Evolutionary conservation across 2,888 invertebrate genomes (phyloP), one percentile per base, ranked within the genome.

Genomic region (Volucella inflata): DNA sequence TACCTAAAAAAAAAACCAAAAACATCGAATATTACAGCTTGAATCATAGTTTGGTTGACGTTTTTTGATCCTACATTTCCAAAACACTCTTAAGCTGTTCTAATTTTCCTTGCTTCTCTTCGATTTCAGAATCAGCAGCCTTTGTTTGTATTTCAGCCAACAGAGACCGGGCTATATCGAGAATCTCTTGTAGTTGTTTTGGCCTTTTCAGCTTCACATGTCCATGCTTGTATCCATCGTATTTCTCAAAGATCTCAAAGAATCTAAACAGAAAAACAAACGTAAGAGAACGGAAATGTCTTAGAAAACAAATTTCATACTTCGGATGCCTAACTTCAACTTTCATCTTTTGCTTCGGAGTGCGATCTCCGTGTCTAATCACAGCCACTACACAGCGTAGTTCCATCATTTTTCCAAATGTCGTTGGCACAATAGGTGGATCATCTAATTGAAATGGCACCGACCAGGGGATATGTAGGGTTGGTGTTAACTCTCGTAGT

Each of bases 291-390:
- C 6, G 1, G 1, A 42, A 12, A n/a, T 16, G 12, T 46, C 2
- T 9, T 2, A 6, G 1, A 36, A 53, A 36, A 0, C 21, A 14
- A 21, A 12, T 0, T 1, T 10, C 89, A 88, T 92, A 97, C 97
- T 98, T 97, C 2, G 96, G 97, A 94, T 99, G 98, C 67, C 98
- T 94, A 12, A 99, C 99, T 94, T 99, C 99, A 88, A 99, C 99
- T 93, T 99, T 99, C 99, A 99, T 99, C 93, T 99, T 99, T 93
- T 99, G 99, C 91, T 99, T 99, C 0, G 99, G 99, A 12, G 99
- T 99, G 88, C 99, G 94, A 92, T 99, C 99, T 0, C 99, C 99
- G 90, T 99, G 99, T 79, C 99, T 93, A 83, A 99, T 99, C 8
- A 99, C 97, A 30, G 97, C 99, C 50, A 99, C 98, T 2, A 99